Evolutionary conservation across 2,888 invertebrate species (phyloP), one percentile per base, ranked within the genome.

Genomic region (Cremastobaeus sp.): DNA sequence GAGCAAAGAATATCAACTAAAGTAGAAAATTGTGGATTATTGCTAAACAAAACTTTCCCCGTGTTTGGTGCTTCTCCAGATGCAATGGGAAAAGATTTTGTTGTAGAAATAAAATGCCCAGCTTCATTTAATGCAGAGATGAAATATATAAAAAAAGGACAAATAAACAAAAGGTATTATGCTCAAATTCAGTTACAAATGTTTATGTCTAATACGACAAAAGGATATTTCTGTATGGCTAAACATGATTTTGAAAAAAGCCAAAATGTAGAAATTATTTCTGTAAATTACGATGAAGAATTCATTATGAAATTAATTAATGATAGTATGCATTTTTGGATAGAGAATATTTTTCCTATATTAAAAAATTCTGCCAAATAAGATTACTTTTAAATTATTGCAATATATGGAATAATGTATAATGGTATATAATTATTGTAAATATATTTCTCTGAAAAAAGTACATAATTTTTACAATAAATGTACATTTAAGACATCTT

Each of bases 121-220:
- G 20, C 25, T 18, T 50, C 60, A 11, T 4, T n/a, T 8, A 64
- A 59, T 60, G 37, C 43, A 25, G 50, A 64, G 41, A 25, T 15
- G 18, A 64, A 71, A 15, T 71, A 71, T 34, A 57, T 71, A 6
- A 45, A 6, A 9, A 15, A 34, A 2, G 64, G 52, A 15, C 48
- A 35, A 62, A 55, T 71, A 1, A 25, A 4, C 4, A 55, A 47
- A 0, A 68, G 28, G 45, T 60, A 52, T 21, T 21, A 37, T 5
- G 64, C 62, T 9, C 81, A 83, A 59, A 73, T 82, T n/a, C 76
- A 82, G 30, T 6, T 82, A 47, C 80, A 82, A 72, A 82, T 82
- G 82, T 73, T 76, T 54, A 65, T 79, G 28, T 21, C 73, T 11
- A 48, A 68, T 9, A 73, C 76, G 50, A 65, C 57, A 34, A 68